These are phyloP conservation scores for Himantopus leucocephalus DNA, from an alignment of 2,113 vertebrate species.

Conservation along the genomic window DNA sequence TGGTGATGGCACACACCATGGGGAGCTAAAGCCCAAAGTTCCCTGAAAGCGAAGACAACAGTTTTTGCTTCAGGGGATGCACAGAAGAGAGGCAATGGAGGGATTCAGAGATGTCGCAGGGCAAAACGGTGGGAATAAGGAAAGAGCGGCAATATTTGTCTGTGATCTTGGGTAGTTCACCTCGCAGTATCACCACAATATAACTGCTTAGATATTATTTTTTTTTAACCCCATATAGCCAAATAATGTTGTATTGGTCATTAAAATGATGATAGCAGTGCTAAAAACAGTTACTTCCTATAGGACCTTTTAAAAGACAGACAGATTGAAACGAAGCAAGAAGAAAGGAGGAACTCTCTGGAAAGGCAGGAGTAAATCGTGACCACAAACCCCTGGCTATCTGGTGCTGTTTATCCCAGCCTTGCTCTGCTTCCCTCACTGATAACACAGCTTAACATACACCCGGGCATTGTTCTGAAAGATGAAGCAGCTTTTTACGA, in stretches of 20 bases:
- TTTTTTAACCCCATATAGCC: not conserved
- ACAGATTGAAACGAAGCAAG: not conserved
- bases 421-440: constrained; percentile 55
- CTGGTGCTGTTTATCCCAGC: constrained; percentile 31
- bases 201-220: not conserved
- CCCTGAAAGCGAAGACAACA: not conserved
- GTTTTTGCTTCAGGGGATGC: not conserved
- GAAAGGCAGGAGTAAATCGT: not conserved
- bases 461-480: constrained; percentile 66
- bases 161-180: not conserved
- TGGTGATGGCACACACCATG: fast-evolving
- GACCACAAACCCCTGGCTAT: not conserved
- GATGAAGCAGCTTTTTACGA: constrained; percentile 64
- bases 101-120: not conserved
- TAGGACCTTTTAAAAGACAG: not conserved
- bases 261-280: not conserved
- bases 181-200: not conserved
- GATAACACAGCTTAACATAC: constrained; percentile 66
- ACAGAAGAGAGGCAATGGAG: not conserved
- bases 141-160: not conserved
- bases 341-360: constrained; percentile 46
- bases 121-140: not conserved
- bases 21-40: not conserved
- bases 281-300: not conserved
- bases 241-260: not conserved